A percentile compares a stretch with the other conserved stretches of the same genome.
phyloP scores from a whole-genome alignment of 2,797 vertebrate genomes.

The Geotria australis region DNA sequence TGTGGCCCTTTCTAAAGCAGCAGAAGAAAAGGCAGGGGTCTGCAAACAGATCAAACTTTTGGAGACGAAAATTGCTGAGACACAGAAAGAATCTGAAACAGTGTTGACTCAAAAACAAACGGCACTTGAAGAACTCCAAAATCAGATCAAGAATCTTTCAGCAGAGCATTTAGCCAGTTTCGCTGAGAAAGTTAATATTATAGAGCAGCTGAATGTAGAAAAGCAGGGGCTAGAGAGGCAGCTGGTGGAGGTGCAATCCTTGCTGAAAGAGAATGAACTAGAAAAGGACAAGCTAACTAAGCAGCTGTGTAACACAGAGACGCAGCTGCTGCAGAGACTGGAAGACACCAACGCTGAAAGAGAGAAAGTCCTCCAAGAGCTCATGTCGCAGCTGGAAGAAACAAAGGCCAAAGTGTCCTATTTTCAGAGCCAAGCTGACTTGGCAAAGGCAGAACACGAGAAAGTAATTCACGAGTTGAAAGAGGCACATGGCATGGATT shows the following conservation, averaged over 20 bases:
- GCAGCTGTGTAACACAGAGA: conserved; percentile 2
- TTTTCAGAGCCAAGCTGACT: neutral
- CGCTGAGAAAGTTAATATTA: too few species aligned
- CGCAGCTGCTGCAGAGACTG: conserved; percentile 19
- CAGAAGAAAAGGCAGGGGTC: conserved; percentile 29
- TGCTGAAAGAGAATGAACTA: conserved; percentile 12
- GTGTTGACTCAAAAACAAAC: conserved; percentile 24
- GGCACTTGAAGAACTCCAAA: conserved; percentile 28
- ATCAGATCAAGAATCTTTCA: conserved; percentile 8
- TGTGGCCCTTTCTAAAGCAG: conserved; percentile 15
- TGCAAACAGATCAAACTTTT: conserved; percentile 22
- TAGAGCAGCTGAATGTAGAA: conserved; percentile 1
- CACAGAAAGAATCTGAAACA: conserved; percentile 32
- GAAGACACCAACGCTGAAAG: conserved; percentile 15
- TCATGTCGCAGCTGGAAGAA: conserved; percentile 3
- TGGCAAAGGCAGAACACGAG: neutral
- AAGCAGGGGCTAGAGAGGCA: conserved; percentile 7
- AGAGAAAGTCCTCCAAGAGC: conserved; percentile 14
- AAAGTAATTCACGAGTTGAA: too few species aligned
- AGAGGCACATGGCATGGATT: too few species aligned
- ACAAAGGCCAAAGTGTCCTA: neutral
- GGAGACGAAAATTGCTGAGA: conserved; percentile 29
- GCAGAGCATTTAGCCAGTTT: too few species aligned
- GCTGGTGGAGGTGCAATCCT: conserved; percentile 18
- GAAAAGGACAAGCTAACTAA: conserved; percentile 20